Evolutionary conservation across 1,140 invertebrate species (phyloP).

Genomic region (Trialeurodes vaporariorum): DNA sequence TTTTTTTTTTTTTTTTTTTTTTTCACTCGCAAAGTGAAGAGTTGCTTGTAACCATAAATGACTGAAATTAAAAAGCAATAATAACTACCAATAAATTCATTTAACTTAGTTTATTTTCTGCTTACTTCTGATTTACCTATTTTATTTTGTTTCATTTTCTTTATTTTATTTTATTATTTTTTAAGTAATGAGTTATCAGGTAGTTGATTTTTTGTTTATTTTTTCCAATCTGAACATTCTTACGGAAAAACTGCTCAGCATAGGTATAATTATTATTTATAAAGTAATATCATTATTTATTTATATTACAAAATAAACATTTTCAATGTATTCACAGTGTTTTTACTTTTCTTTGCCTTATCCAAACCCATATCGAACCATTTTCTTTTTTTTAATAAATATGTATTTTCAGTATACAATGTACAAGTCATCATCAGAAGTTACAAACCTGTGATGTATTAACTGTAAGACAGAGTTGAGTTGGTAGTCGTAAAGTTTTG

Average conservation of each 20-base stretch:
- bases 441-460: no score
- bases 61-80: not conserved
- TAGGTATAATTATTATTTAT: not conserved
- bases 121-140: not conserved
- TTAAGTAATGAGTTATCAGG: not conserved
- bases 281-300: not conserved
- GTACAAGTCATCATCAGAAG: no score
- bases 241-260: not conserved
- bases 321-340: not conserved
- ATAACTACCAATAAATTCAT: not conserved
- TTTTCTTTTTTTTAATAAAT: no score
- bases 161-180: not conserved
- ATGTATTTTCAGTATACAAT: no score
- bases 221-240: not conserved
- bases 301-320: constrained; percentile 1
- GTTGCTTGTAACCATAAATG: not conserved
- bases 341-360: not conserved
- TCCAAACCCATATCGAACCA: no score
- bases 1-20: no score
- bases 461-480: no score
- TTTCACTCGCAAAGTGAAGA: not conserved
- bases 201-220: not conserved
- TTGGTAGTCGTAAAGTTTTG: no score
- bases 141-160: not conserved
- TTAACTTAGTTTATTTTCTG: not conserved